Evolutionary conservation across 2,797 vertebrate species (phyloP).

Genomic region (Sebastes nivosus): DNA sequence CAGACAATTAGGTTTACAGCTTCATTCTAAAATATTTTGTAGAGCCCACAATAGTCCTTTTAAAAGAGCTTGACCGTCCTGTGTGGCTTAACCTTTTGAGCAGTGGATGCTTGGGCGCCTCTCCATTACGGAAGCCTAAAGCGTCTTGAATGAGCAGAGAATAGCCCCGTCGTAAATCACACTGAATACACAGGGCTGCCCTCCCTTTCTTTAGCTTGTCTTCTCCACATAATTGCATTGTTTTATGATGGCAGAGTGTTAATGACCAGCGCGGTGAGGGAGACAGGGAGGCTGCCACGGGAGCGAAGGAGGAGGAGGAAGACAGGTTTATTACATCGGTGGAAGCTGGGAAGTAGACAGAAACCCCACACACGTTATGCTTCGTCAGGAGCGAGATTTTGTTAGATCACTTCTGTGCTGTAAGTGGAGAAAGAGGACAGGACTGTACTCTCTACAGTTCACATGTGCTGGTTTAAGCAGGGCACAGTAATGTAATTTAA

Average conservation of each 20-base stretch:
- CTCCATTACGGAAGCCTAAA: constrained; percentile 62
- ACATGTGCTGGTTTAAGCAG: constrained; percentile 34
- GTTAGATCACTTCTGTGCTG: constrained; percentile 30
- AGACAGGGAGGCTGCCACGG: constrained; percentile 44
- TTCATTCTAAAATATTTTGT: constrained; percentile 40
- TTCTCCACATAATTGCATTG: constrained; percentile 77
- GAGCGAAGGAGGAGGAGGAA: constrained; percentile 29
- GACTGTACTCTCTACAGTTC: background rate
- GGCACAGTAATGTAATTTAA: constrained; percentile 42
- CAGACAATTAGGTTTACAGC: constrained; percentile 40
- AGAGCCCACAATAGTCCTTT: constrained; percentile 50
- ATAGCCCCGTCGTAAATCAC: constrained; percentile 80
- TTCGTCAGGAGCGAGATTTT: constrained; percentile 33
- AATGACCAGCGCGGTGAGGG: constrained; percentile 77
- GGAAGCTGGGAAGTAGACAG: constrained; percentile 51
- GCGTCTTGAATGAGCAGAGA: constrained; percentile 69
- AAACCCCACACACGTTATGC: constrained; percentile 35
- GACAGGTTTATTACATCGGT: constrained; percentile 62
- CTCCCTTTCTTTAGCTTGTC: constrained; percentile 69
- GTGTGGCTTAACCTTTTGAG: constrained; percentile 55
- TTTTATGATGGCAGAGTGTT: constrained; percentile 83
- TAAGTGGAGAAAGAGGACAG: constrained; percentile 14
- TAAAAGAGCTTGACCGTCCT: constrained; percentile 53
- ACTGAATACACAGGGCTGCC: constrained; percentile 60
- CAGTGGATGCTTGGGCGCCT: constrained; percentile 42